Evolutionary conservation across 2,888 invertebrate species (phyloP).

Genomic region (Campopleginae sp.): DNA sequence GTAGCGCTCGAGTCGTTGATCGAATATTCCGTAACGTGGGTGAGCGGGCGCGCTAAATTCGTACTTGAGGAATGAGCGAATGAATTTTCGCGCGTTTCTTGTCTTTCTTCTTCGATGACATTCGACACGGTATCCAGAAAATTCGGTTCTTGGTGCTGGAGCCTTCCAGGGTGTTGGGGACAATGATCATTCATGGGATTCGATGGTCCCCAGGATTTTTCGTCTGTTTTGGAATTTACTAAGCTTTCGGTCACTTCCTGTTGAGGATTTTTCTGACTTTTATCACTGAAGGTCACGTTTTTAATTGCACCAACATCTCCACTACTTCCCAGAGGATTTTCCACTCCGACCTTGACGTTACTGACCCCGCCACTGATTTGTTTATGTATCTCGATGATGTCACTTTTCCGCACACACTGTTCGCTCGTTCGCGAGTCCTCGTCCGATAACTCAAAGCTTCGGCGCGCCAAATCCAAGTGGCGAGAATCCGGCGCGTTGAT

Average conservation of each 20-base stretch:
- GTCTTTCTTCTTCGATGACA: constrained; percentile 26
- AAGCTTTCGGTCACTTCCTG: constrained; percentile 33
- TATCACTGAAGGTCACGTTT: constrained; percentile 39
- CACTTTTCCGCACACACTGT: constrained; percentile 35
- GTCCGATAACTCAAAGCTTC: constrained; percentile 50
- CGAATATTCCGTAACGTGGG: constrained; percentile 34
- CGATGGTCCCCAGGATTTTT: constrained; percentile 16
- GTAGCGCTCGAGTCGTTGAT: constrained; percentile 45
- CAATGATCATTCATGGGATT: background rate
- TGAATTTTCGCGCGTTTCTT: constrained; percentile 30
- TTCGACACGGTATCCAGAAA: constrained; percentile 41
- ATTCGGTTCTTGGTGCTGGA: constrained; percentile 36
- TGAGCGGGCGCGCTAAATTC: constrained; percentile 32
- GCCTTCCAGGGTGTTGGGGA: constrained; percentile 27
- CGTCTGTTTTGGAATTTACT: constrained; percentile 19
- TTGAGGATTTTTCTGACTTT: constrained; percentile 9
- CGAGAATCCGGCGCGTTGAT: constrained; percentile 49
- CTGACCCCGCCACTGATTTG: constrained; percentile 6
- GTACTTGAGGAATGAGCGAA: constrained; percentile 33
- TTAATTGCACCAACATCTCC: constrained; percentile 18
- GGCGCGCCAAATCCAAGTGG: constrained; percentile 59
- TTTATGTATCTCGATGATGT: constrained; percentile 54
- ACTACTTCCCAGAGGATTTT: constrained; percentile 30
- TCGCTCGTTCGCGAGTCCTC: constrained; percentile 29
- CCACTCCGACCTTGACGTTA: constrained; percentile 38